phyloP scores from a whole-genome alignment of 2,888 invertebrate species.

The Alsophila aescularia region DNA sequence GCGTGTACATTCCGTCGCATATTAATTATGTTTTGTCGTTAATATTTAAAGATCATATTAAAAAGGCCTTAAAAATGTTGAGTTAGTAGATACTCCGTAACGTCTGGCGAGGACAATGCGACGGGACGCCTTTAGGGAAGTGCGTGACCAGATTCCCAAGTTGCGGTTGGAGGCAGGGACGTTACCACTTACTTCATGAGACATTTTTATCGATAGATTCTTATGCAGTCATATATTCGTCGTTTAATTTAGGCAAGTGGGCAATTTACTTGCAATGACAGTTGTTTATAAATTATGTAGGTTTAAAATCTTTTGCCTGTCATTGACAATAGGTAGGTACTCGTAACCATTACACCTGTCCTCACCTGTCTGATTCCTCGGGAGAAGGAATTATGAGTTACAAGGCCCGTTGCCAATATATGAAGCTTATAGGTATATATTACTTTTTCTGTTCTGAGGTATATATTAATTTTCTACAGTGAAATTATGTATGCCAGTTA shows the following conservation, averaged over 20 bases:
- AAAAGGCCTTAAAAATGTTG: constrained; percentile 35
- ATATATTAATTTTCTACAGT: no score
- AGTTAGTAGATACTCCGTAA: constrained; percentile 48
- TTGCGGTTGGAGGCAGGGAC: constrained; percentile 45
- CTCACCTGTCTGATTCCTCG: no score
- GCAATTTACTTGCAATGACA: constrained; percentile 21
- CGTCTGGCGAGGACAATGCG: constrained; percentile 62
- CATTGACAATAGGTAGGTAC: no score
- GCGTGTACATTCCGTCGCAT: constrained; percentile 30
- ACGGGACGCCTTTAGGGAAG: constrained; percentile 76
- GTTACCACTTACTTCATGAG: constrained; percentile 18
- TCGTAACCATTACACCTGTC: neutral
- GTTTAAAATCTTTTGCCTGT: neutral
- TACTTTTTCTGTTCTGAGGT: no score
- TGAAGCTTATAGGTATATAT: no score
- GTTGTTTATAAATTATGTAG: constrained; percentile 1
- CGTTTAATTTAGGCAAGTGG: constrained; percentile 22
- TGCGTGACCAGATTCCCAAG: constrained; percentile 76
- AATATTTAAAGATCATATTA: constrained; percentile 37
- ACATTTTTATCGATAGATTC: constrained; percentile 38
- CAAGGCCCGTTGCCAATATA: no score
- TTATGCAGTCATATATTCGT: constrained; percentile 13
- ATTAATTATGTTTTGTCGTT: constrained; percentile 38
- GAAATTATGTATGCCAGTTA: no score
- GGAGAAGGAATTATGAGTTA: no score